Conservation (phyloP, 2,797 vertebrate genomes). For the Zalophus californianus region DNA sequence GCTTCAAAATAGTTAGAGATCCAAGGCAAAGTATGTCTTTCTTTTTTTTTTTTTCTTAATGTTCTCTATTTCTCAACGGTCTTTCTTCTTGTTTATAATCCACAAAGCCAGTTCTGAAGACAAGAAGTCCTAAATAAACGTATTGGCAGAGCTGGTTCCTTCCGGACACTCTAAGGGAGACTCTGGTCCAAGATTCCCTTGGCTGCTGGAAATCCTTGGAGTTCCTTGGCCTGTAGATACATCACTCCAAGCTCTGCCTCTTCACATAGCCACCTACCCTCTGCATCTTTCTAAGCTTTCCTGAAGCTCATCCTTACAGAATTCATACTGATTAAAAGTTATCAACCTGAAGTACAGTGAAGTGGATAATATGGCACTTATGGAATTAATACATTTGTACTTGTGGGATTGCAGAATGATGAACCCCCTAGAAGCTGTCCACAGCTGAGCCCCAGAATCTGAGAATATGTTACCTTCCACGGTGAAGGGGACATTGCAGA, state of each 20-base stretch:
- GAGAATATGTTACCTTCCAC: background rate
- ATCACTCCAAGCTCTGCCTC: background rate
- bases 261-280: background rate
- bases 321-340: background rate
- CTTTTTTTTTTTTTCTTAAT: background rate
- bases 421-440: background rate
- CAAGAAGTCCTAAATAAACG: no score
- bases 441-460: background rate
- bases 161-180: background rate
- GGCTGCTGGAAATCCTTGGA: background rate
- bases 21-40: no score
- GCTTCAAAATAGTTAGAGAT: background rate
- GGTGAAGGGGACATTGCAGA: background rate
- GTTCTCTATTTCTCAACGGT: background rate
- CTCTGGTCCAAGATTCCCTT: background rate
- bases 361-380: rapidly evolving
- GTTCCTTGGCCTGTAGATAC: rapidly evolving
- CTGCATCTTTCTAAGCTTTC: background rate
- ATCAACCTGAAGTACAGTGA: background rate
- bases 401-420: background rate
- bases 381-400: background rate
- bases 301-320: background rate
- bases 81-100: background rate
- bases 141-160: background rate
- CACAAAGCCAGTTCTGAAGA: background rate